A percentile compares a stretch with the other conserved stretches of the same genome.
These are phyloP conservation scores for Gouania willdenowi DNA, from an alignment of 2,797 vertebrate genomes.

Conservation along the genomic window DNA sequence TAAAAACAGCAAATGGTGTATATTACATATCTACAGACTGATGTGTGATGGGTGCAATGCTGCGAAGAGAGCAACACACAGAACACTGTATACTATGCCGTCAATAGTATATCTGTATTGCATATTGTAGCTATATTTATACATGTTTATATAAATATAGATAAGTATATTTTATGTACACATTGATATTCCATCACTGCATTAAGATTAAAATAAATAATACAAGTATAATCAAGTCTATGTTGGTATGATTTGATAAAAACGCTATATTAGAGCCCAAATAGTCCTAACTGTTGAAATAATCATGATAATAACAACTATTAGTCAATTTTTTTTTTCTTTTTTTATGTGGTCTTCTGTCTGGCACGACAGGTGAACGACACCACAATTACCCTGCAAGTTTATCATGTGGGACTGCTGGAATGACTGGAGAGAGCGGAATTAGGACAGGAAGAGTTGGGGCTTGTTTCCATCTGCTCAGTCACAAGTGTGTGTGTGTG, in stretches of 20 bases:
- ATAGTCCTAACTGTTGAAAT: slow-evolving; percentile 70
- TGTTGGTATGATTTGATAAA: slow-evolving; percentile 71
- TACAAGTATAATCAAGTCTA: slow-evolving; percentile 76
- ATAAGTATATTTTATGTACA: slow-evolving; percentile 81
- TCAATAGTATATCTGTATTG: slow-evolving; percentile 71
- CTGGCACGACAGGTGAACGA: slow-evolving; percentile 83
- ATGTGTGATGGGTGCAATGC: slow-evolving; percentile 69
- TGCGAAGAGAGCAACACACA: slow-evolving; percentile 63
- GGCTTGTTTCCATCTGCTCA: slow-evolving; percentile 63
- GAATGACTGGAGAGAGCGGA: slow-evolving; percentile 89
- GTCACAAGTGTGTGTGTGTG: slow-evolving; percentile 40
- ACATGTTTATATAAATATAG: slow-evolving; percentile 81
- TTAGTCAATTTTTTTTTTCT: slow-evolving; percentile 54
- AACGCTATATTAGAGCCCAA: slow-evolving; percentile 78
- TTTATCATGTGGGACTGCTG: slow-evolving; percentile 88
- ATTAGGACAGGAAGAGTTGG: slow-evolving; percentile 63
- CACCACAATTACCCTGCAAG: slow-evolving; percentile 84
- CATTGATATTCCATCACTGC: slow-evolving; percentile 79
- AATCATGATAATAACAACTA: slow-evolving; percentile 62
- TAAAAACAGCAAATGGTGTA: slow-evolving; percentile 71
- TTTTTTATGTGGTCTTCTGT: slow-evolving; percentile 66
- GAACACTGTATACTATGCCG: slow-evolving; percentile 70
- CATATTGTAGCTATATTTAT: slow-evolving; percentile 80
- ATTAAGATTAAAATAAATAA: slow-evolving; percentile 85
- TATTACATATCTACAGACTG: slow-evolving; percentile 82